Conservation (phyloP, 2,113 vertebrate genomes). For the Pluvialis apricaria region DNA sequence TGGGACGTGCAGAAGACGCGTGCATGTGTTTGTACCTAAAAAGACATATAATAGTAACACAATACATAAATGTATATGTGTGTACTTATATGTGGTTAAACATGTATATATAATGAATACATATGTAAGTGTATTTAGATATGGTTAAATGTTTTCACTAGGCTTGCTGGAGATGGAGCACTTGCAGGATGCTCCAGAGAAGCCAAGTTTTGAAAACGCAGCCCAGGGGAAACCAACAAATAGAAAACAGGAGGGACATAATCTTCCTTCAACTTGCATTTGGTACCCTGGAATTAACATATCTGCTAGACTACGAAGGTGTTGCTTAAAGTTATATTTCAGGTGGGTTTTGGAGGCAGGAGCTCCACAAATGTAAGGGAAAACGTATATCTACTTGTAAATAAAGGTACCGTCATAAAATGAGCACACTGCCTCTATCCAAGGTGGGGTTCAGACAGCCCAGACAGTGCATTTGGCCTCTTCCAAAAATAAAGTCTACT, state of each 20-base stretch:
- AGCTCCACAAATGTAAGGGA: background rate
- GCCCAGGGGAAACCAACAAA: background rate
- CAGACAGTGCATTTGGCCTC: background rate
- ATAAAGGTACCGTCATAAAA: background rate
- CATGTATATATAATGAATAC: background rate
- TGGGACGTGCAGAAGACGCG: fast-evolving
- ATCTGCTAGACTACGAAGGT: background rate
- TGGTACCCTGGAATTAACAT: background rate
- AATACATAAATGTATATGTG: background rate
- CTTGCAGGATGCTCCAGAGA: background rate
- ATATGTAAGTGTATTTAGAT: too few relatives aligned
- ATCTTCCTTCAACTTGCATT: background rate
- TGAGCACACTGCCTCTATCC: background rate
- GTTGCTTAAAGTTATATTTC: background rate
- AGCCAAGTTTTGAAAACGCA: background rate
- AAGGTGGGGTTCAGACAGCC: background rate
- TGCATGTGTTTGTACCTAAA: background rate
- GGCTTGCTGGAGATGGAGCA: background rate
- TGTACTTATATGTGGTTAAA: background rate
- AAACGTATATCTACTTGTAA: background rate
- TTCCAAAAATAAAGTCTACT: background rate
- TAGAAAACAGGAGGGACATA: background rate
- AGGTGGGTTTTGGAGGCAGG: background rate
- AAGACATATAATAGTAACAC: background rate
- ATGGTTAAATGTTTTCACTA: background rate